phyloP scores from a whole-genome alignment of 2,797 vertebrate genomes.

The Mus caroli region DNA sequence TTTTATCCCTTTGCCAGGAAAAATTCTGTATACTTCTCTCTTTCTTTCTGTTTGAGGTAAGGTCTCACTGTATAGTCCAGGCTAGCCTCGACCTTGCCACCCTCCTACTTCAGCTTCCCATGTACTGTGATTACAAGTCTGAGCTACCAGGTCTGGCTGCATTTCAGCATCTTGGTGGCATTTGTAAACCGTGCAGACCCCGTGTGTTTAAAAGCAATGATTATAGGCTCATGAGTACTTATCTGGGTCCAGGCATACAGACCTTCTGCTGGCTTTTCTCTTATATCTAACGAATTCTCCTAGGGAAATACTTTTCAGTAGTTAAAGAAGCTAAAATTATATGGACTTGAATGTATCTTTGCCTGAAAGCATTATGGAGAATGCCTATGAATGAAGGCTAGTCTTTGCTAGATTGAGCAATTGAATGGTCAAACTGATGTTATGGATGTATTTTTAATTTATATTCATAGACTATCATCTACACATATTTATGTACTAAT shows the following conservation, averaged over 20 bases:
- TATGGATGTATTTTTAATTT: background rate
- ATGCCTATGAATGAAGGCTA: background rate
- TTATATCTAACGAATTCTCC: constrained; percentile 39
- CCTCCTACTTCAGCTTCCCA: background rate
- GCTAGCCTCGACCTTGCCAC: background rate
- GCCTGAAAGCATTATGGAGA: background rate
- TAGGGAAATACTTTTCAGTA: constrained; percentile 54
- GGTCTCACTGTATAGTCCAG: background rate
- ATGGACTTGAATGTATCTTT: constrained; percentile 14
- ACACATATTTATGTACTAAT: background rate
- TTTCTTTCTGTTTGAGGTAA: background rate
- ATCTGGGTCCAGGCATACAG: background rate
- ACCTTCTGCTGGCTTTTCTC: constrained; percentile 36
- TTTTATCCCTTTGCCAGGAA: background rate
- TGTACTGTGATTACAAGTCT: background rate
- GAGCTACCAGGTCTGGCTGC: background rate
- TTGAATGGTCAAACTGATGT: constrained; percentile 45
- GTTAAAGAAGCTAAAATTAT: constrained; percentile 22
- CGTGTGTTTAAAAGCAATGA: constrained; percentile 22
- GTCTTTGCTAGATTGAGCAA: background rate
- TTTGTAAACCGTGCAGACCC: background rate
- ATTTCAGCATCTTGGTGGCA: constrained; percentile 46
- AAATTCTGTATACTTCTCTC: background rate
- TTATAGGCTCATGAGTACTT: constrained; percentile 1
- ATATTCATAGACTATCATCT: no score